Conservation (phyloP, 2,797 vertebrate species). For the Fistularia tabacaria region DNA sequence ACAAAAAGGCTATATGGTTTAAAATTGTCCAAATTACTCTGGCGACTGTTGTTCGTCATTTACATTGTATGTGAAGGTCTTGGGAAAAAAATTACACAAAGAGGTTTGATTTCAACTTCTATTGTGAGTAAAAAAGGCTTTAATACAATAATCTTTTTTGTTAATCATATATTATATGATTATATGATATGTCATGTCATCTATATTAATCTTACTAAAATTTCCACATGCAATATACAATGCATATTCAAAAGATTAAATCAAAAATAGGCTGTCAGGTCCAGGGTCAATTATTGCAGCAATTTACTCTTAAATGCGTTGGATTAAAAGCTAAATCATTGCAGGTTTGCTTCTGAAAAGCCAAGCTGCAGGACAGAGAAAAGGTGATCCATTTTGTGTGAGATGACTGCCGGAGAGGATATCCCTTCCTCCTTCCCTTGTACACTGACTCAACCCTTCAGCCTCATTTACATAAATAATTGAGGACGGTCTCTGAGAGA, state of each 20-base stretch:
- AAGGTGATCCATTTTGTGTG: conserved; percentile 21
- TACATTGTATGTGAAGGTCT: conserved; percentile 53
- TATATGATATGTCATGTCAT: no score
- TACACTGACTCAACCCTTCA: conserved; percentile 48
- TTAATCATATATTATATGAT: no score
- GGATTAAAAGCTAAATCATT: conserved; percentile 56
- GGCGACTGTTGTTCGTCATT: conserved; percentile 23
- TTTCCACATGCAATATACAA: no score
- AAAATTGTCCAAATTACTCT: conserved; percentile 7
- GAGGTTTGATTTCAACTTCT: conserved; percentile 12
- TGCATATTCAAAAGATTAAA: no score
- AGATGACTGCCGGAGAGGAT: conserved; percentile 51
- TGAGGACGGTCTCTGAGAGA: conserved; percentile 68
- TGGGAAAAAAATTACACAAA: conserved; percentile 39
- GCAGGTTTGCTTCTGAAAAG: conserved; percentile 34
- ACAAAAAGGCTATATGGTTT: conserved; percentile 17
- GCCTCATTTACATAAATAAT: conserved; percentile 77
- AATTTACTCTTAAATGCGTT: conserved; percentile 16
- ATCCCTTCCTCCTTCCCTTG: conserved; percentile 46
- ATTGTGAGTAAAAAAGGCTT: neutral
- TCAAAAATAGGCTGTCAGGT: conserved; percentile 3
- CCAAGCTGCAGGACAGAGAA: conserved; percentile 43
- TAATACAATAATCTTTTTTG: no score
- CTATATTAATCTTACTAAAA: no score
- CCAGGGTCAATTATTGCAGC: conserved; percentile 10